Percentiles rank a stretch among this genome's conserved stretches.
Conservation (phyloP, 2,797 vertebrate species). For the Avahi laniger region DNA sequence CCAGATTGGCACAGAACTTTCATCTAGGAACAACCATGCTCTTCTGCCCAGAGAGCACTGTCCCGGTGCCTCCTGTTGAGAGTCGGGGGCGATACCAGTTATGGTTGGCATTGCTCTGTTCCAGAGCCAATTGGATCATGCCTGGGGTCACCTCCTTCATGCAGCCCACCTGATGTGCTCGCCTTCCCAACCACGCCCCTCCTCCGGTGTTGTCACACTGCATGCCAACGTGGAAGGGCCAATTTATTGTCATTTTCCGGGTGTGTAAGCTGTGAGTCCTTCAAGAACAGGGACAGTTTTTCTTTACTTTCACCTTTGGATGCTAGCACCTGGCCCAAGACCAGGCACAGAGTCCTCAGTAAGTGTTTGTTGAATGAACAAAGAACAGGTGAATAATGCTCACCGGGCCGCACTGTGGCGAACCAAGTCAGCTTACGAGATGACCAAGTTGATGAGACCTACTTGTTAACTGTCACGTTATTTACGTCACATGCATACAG, state of each 20-base stretch:
- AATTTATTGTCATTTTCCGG: neutral
- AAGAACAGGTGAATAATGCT: neutral
- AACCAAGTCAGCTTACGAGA: neutral
- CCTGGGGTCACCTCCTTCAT: neutral
- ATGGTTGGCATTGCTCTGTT: neutral
- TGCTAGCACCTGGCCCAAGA: neutral
- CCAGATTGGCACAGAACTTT: neutral
- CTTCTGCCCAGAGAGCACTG: neutral
- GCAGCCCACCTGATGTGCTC: neutral
- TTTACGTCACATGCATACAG: neutral
- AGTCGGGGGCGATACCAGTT: neutral
- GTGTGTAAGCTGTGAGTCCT: neutral
- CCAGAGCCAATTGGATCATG: neutral
- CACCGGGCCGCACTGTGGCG: no score
- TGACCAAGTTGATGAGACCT: neutral
- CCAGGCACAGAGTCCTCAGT: neutral
- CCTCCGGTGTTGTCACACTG: neutral
- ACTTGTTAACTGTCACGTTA: neutral
- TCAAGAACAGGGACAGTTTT: neutral
- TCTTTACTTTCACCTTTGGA: neutral
- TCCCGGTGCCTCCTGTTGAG: neutral
- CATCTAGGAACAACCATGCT: neutral
- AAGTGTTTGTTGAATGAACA: neutral
- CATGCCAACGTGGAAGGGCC: rapidly evolving
- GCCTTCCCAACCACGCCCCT: neutral